Base-by-base conservation (phyloP, 1,140 invertebrate genomes). In the Lepeophtheirus salmonis region DNA sequence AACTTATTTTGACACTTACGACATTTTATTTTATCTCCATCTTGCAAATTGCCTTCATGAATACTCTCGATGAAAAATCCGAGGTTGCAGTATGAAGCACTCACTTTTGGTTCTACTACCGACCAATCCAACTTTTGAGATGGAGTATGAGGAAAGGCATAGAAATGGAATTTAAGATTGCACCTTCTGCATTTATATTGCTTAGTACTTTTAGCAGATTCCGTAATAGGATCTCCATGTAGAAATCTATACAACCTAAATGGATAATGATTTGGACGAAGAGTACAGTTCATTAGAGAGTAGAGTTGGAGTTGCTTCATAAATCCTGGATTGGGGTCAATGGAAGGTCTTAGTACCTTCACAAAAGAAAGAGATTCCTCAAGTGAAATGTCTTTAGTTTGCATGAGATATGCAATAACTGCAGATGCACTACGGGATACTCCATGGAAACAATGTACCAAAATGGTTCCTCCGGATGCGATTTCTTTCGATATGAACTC, bases 361-460 rank as follows among this genome's bases (percentile, higher is more conserved):
- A 89, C 77, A 66, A 84, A 80, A 22, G 78, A 73, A 70, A 86
- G 91, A 1, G 88, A 84, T 62, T 87, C 79, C 2, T 78, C 73
- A 3, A 94, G 74, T 1, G 78, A 76, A 77, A 91, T 80, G 50
- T 78, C 72, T 48, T 80, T 75, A 68, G 86, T 80, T 70, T 89
- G 89, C 71, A 94, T 83, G 2, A 94, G 74, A 70, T 90, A 92
- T 0, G 85, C 89, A 48, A 94, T 73, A 66, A 83, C 85, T 0
- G 94, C 73, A 1, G 83, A 79, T 1, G 88, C 84, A 0, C 86
- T 89, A 53, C 89, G 76, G 63, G 83, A 86, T 0, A 91, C 83
- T 1, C 89, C 89, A 0, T 89, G 88, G 0, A 89, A 81, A 67
- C 89, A 92, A 70, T 92, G 88, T 0, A 92, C 82, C 63, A 91